Percentiles rank a stretch among this genome's conserved stretches.
These are phyloP conservation scores for Helogale parvula DNA, from an alignment of 2,113 vertebrate genomes.

Conservation along the genomic window DNA sequence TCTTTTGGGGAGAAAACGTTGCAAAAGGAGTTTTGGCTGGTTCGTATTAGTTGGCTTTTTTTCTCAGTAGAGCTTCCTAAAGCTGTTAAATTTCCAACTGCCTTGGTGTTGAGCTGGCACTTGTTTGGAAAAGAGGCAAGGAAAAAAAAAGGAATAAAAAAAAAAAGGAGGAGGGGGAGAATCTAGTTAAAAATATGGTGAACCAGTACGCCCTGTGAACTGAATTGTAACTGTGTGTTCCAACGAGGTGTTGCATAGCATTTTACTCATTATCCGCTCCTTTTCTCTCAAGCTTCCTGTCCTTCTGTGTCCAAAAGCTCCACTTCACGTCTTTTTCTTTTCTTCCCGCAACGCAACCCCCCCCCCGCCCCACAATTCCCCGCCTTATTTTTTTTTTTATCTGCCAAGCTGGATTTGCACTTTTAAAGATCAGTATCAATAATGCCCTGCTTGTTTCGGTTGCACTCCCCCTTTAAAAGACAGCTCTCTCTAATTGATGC, in stretches of 20 bases:
- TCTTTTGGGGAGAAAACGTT: background rate
- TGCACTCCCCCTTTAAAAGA: constrained; percentile 81
- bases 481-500: constrained; percentile 85
- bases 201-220: constrained; percentile 34
- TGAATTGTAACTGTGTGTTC: background rate
- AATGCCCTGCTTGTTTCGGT: constrained; percentile 79
- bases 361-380: background rate
- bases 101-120: constrained; percentile 61
- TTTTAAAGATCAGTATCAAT: constrained; percentile 77
- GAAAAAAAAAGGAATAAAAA: background rate
- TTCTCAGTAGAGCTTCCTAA: constrained; percentile 40
- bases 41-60: constrained; percentile 40
- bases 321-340: constrained; percentile 58
- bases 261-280: constrained; percentile 47
- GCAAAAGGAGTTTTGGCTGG: constrained; percentile 45
- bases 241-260: background rate
- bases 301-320: constrained; percentile 50
- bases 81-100: constrained; percentile 13
- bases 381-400: constrained; percentile 52
- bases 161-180: background rate
- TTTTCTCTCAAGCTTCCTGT: constrained; percentile 69
- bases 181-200: constrained; percentile 48
- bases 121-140: constrained; percentile 60
- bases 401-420: constrained; percentile 75
- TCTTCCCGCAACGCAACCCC: constrained; percentile 53